Base-by-base conservation (phyloP, 2,888 invertebrate species). In the Serrognathus titanus region DNA sequence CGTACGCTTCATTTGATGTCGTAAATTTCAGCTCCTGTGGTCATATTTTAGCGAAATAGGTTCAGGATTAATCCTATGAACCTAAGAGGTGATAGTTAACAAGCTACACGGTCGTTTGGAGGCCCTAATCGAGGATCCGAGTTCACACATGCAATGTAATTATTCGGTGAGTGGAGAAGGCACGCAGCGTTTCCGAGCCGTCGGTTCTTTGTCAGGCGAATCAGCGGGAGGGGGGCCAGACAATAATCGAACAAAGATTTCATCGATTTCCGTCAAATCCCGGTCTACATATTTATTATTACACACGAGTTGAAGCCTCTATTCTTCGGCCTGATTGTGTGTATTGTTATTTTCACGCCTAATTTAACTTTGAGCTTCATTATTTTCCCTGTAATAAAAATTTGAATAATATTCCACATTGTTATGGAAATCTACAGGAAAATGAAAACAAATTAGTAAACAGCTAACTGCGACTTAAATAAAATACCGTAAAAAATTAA, bases 91-190 rank as follows among this genome's bases (percentile, higher is more conserved):
- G 46, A 46, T 55, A 57, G 60, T 61, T 61, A 61, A 61, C 61
- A 56, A 61, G 58, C 51, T 56, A 48, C 58, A 61, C 61, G 61
- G 61, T 61, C 51, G 61, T 58, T 51, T 58, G 48, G 56, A 56
- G 57, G 53, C 47, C 58, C 56, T 58, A 61, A 61, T 61, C 55
- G 58, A 58, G 55, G 53, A 47, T 54, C 56, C 61, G 57, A 58
- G 51, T 61, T 61, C 55, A 55, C 57, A 60, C 60, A 60, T 60
- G 60, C 60, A 58, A 60, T 60, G 58, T 57, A 60, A 60, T 60
- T 60, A 60, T 20, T 37, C 9, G 39, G 16, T 38, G 53, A 41
- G 50, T 59, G 35, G 50, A 59, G 43, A 55, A 55, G 55, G 55
- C 55, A 59, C 59, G 56, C 55, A 48, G 45, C 35, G 51, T 51